Evolutionary conservation across 1,140 invertebrate genomes (phyloP), one percentile per base, ranked within the genome.

Genomic region (Drosophila insularis): DNA sequence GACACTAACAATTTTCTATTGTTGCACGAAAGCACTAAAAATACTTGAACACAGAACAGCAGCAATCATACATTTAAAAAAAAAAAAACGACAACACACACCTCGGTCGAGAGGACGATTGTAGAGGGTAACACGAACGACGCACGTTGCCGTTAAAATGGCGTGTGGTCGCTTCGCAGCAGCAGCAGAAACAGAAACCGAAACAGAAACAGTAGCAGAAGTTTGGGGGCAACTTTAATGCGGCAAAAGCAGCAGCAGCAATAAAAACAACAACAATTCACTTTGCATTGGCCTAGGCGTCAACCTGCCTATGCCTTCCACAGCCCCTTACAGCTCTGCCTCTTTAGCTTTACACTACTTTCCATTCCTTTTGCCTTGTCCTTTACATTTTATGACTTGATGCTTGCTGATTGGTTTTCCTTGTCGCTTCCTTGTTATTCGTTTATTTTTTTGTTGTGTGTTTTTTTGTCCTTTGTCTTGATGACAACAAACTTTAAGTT

Each of bases 11-110:
- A 87, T 69, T 66, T 66, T 69, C 64, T 79, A n/a, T 50, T 50
- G 17, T 68, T 56, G 71, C 82, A 86, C 82, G 82, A 84, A 81
- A 86, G 37, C 82, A 87, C 79, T 77, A 87, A 77, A 82, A 77
- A 82, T 82, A 87, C 74, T 72, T 68, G 5, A 70, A 60, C 39
- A 35, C n/a, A 35, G 32, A 39, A n/a, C 27, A 27, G 60, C 17
- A 63, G 14, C 43, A 46, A 46, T 46, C 17, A 46, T 17, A 50
- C 19, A 50, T 21, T 50, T 39, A 68, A 72, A 71, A 64, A 58
- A 46, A 46, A 46, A 21, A 69, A 73, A 74, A 70, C 66, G 61
- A 80, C 55, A 68, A 60, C 43, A 69, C 27, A 58, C 14, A 35
- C 55, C 8, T 19, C 10, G 17, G n/a, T 19, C 2, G 1, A 14